Percentiles rank a stretch among this genome's conserved stretches.
phyloP scores from a whole-genome alignment of 2,797 vertebrate genomes.

The Pelodytes ibericus region DNA sequence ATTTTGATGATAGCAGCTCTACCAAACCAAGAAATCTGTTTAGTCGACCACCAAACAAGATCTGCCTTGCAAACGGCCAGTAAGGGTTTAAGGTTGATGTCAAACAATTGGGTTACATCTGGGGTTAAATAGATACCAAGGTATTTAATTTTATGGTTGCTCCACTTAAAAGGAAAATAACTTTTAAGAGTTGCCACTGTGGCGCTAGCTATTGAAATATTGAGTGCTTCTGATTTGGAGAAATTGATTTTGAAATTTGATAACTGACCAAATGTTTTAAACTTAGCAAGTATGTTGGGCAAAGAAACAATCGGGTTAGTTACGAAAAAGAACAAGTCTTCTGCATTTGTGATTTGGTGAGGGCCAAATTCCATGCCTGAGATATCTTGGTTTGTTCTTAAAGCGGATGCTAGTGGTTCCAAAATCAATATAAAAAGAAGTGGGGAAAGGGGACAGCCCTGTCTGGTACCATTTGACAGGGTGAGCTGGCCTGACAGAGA shows the following conservation, averaged over 20 bases:
- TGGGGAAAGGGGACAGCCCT: no score
- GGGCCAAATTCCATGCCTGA: no score
- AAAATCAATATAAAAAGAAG: no score
- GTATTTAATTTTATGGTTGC: not conserved
- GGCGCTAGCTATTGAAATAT: not conserved
- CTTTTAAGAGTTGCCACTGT: not conserved
- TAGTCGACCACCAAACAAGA: not conserved
- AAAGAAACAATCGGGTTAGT: not conserved
- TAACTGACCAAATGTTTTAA: not conserved
- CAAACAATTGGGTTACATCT: not conserved
- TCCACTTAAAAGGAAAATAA: not conserved
- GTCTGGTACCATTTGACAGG: no score
- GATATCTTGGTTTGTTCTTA: no score
- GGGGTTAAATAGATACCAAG: not conserved
- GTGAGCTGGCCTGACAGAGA: no score
- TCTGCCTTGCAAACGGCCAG: not conserved
- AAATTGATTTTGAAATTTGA: not conserved
- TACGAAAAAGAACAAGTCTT: not conserved
- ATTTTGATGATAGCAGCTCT: not conserved
- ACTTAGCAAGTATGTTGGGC: not conserved
- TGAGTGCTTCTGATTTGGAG: not conserved
- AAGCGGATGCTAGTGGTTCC: no score
- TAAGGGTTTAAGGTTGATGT: not conserved
- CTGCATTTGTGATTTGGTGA: no score
- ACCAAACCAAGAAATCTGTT: not conserved